Conservation (phyloP, 2,113 vertebrate genomes). For the Hirundichthys speculiger region DNA sequence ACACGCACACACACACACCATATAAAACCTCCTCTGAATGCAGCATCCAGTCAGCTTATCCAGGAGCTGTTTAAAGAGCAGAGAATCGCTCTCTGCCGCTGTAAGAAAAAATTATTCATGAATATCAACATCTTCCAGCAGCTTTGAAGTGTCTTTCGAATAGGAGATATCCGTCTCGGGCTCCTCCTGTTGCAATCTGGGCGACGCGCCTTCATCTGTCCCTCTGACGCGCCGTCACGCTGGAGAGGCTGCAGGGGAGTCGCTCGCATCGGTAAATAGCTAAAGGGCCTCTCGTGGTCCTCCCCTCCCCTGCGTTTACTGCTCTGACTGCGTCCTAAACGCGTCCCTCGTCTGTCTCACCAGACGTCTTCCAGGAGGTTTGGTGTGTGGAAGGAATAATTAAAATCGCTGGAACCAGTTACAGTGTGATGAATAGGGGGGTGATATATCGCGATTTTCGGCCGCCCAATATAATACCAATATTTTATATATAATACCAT, state of each 20-base stretch:
- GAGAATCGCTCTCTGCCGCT: conserved; percentile 16
- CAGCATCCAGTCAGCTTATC: conserved; percentile 48
- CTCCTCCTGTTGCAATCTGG: conserved; percentile 37
- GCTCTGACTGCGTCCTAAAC: too few relatives aligned
- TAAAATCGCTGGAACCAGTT: too few relatives aligned
- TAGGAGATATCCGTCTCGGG: conserved; percentile 52
- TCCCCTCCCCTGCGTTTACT: too few relatives aligned
- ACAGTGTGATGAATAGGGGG: too few relatives aligned
- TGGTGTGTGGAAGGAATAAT: too few relatives aligned
- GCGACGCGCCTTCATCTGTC: conserved; percentile 34
- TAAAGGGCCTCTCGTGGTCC: conserved; percentile 28
- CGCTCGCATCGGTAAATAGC: conserved; percentile 48
- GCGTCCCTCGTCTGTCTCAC: too few relatives aligned
- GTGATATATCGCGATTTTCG: too few relatives aligned
- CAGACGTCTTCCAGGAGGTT: too few relatives aligned
- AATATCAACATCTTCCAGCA: conserved; percentile 54
- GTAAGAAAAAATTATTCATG: conserved; percentile 53
- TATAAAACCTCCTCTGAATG: conserved; percentile 57
- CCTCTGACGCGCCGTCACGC: conserved; percentile 14
- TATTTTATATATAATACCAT: too few relatives aligned
- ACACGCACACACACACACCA: conserved; percentile 42
- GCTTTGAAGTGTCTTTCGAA: conserved; percentile 64
- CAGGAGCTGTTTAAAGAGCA: conserved; percentile 1
- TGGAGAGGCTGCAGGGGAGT: conserved; percentile 4
- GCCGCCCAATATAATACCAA: too few relatives aligned